Evolutionary conservation across 1,140 invertebrate genomes (phyloP).

Genomic region (Bombus difficillimus): DNA sequence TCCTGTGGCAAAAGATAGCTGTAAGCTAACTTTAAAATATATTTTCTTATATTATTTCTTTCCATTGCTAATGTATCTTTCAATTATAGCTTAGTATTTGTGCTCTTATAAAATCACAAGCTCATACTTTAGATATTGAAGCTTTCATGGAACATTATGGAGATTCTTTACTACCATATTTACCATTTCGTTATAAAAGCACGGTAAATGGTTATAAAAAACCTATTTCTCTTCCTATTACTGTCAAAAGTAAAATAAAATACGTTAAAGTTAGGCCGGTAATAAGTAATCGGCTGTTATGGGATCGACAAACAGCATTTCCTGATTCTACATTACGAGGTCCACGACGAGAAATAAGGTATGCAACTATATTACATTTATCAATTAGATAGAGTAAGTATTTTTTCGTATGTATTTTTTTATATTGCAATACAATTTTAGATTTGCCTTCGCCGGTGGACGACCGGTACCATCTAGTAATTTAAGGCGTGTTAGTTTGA

Average conservation of each 20-base stretch:
- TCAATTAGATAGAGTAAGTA: background rate
- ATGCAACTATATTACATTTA: constrained; percentile 1
- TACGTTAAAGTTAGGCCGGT: constrained; percentile 74
- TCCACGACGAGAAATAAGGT: constrained; percentile 80
- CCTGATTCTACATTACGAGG: constrained; percentile 77
- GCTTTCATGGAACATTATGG: constrained; percentile 77
- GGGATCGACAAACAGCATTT: constrained; percentile 77
- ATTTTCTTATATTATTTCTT: background rate
- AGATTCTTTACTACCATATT: constrained; percentile 79
- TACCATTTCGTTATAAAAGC: constrained; percentile 57
- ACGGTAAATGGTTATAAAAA: constrained; percentile 54
- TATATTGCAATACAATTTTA: constrained; percentile 56
- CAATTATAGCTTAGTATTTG: constrained; percentile 74
- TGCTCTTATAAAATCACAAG: constrained; percentile 76
- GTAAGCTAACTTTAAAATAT: constrained; percentile 63
- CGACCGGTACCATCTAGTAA: constrained; percentile 78
- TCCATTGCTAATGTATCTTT: constrained; percentile 26
- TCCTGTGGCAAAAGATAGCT: constrained; percentile 78
- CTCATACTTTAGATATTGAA: constrained; percentile 70
- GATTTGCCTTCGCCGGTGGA: constrained; percentile 80
- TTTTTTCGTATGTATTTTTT: background rate
- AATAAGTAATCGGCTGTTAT: constrained; percentile 59
- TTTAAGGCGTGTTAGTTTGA: constrained; percentile 76
- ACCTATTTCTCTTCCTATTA: constrained; percentile 75
- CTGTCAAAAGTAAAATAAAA: constrained; percentile 79